Evolutionary conservation across 2,888 invertebrate genomes (phyloP).

Genomic region (Conus canariensis): DNA sequence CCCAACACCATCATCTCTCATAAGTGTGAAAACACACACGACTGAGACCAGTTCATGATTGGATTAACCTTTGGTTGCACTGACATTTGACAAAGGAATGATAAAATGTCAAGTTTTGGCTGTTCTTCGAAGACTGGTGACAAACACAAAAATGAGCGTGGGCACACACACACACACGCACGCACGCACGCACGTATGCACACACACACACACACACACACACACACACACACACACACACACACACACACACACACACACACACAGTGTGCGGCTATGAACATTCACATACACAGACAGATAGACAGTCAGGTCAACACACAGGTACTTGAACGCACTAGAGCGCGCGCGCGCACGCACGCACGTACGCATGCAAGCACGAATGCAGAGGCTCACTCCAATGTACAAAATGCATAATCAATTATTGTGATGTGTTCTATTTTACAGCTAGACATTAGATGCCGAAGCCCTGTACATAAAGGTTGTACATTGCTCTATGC

Average conservation of each 20-base stretch:
- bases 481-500: background rate
- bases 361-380: background rate
- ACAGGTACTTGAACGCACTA: background rate
- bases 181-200: background rate
- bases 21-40: no score
- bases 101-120: no score
- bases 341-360: background rate
- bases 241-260: background rate
- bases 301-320: background rate
- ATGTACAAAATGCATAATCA: background rate
- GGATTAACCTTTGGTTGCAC: no score
- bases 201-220: slow-evolving; percentile 23
- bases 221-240: background rate
- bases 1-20: no score
- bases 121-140: no score
- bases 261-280: background rate
- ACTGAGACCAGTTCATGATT: no score
- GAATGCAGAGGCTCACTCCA: no score
- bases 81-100: no score
- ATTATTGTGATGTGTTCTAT: no score
- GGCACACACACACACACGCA: background rate
- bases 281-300: background rate
- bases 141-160: background rate
- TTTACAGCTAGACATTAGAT: no score
- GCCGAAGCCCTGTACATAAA: background rate